Evolutionary conservation across 1,140 invertebrate species (phyloP).

Genomic region (Drosophila ironensis): DNA sequence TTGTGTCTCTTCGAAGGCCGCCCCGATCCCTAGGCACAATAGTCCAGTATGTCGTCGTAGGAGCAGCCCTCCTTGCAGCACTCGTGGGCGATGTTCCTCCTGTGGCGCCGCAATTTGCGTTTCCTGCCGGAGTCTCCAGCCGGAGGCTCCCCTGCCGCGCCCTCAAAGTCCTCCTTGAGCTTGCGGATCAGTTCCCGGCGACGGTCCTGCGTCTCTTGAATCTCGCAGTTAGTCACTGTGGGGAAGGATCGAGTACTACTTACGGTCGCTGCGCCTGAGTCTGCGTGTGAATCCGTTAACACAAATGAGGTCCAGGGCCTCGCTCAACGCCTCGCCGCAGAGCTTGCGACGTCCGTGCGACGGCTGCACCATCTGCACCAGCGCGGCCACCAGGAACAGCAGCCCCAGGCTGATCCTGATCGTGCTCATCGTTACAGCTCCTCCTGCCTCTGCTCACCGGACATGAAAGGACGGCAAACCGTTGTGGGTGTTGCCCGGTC

Average conservation of each 20-base stretch:
- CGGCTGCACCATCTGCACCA: conserved; percentile 47
- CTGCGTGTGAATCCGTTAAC: conserved; percentile 52
- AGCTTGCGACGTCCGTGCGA: conserved; percentile 52
- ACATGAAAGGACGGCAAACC: conserved; percentile 19
- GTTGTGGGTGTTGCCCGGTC: background rate
- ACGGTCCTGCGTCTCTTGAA: conserved; percentile 28
- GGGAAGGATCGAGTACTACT: conserved; percentile 8
- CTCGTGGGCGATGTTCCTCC: conserved; percentile 52
- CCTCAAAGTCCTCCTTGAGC: too few species aligned
- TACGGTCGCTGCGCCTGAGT: conserved; percentile 44
- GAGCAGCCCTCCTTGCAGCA: conserved; percentile 64
- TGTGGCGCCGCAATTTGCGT: conserved; percentile 40
- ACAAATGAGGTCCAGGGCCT: conserved; percentile 63
- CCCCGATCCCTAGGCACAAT: conserved; percentile 34
- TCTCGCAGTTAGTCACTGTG: background rate
- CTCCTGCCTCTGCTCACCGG: conserved; percentile 2
- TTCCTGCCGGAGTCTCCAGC: too few species aligned
- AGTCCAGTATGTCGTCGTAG: conserved; percentile 60
- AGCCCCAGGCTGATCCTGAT: conserved; percentile 45
- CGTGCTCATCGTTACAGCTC: conserved; percentile 13
- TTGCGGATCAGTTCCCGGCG: background rate
- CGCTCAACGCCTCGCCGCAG: conserved; percentile 59
- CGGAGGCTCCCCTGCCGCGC: too few species aligned
- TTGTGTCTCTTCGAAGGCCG: too few species aligned
- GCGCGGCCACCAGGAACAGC: conserved; percentile 46